These are phyloP conservation scores for Chrysina gloriosa DNA, from an alignment of 2,888 invertebrate genomes.

Conservation along the genomic window DNA sequence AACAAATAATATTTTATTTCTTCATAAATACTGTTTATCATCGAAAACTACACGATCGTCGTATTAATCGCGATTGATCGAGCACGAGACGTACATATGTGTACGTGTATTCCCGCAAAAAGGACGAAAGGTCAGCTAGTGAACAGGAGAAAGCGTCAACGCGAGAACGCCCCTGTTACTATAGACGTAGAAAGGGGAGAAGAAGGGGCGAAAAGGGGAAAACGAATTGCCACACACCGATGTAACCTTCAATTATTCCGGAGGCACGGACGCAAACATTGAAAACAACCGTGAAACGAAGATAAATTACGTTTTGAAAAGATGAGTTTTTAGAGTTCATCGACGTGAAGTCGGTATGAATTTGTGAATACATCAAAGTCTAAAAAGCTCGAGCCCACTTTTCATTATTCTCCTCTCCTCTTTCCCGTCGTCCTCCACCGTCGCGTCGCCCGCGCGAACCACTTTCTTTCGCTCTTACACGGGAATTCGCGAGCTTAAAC, in stretches of 20 bases:
- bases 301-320: slow-evolving; percentile 65
- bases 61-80: no score
- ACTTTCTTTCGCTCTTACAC: slow-evolving; percentile 41
- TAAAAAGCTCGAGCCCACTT: slow-evolving; percentile 63
- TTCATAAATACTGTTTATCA: no score
- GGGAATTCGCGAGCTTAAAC: slow-evolving; percentile 47
- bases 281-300: slow-evolving; percentile 64
- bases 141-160: not conserved
- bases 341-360: slow-evolving; percentile 65
- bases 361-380: slow-evolving; percentile 66
- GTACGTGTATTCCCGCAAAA: not conserved
- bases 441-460: slow-evolving; percentile 1
- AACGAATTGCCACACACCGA: slow-evolving; percentile 42
- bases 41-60: no score
- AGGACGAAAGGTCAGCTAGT: not conserved
- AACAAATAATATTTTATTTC: no score
- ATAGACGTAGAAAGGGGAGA: not conserved
- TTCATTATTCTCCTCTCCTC: slow-evolving; percentile 61
- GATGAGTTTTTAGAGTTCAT: slow-evolving; percentile 66
- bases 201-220: slow-evolving; percentile 41
- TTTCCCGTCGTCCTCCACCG: no score
- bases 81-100: not conserved
- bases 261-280: slow-evolving; percentile 58
- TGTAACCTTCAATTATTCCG: slow-evolving; percentile 59
- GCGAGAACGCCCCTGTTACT: not conserved